Evolutionary conservation across 2,797 vertebrate species (phyloP), one percentile per base, ranked within the genome.

Genomic region (Petrocephalus sullivani): DNA sequence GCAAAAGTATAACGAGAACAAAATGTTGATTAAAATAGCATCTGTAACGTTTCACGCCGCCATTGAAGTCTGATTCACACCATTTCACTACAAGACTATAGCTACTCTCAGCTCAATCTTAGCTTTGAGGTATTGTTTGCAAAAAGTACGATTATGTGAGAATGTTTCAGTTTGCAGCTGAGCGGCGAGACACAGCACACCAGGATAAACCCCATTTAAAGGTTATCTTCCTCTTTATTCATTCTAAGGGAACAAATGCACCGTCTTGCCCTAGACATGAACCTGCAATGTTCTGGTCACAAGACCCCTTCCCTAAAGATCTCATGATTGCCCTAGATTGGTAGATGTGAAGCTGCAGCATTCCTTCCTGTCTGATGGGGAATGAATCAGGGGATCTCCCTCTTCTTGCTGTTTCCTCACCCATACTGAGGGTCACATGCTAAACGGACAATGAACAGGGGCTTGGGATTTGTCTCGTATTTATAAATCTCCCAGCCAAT

Each of bases 401-500:
- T 4, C 1, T 41, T 41, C 56, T 57, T 23, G 49, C 6, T 41
- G 5, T 93, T 93, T 93, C 94, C 90, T 90, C 88, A 89, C n/a
- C 89, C 88, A 89, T 89, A 90, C 90, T 91, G 91, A 88, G 90
- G 87, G 89, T 93, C 92, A 93, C 93, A 94, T 91, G 90, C 87
- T 89, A 93, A 93, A 92, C 90, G 93, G 93, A 94, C 91, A 89
- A 91, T 93, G 90, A 91, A 91, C 92, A 92, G 91, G 90, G 82
- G 92, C 90, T 91, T 91, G 49, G 75, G 46, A 41, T 19, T 93
- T 90, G 91, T 94, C 93, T 93, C 90, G 71, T 93, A 61, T 93
- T 95, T 93, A 93, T 95, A 93, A 91, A 94, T 94, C 89, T 87
- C 41, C 92, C 93, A 94, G 93, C 93, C 95, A 94, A 94, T 95